Evolutionary conservation across 1,140 invertebrate genomes (phyloP), one percentile per base, ranked within the genome.

Genomic region (Drosophila parabipectinata): DNA sequence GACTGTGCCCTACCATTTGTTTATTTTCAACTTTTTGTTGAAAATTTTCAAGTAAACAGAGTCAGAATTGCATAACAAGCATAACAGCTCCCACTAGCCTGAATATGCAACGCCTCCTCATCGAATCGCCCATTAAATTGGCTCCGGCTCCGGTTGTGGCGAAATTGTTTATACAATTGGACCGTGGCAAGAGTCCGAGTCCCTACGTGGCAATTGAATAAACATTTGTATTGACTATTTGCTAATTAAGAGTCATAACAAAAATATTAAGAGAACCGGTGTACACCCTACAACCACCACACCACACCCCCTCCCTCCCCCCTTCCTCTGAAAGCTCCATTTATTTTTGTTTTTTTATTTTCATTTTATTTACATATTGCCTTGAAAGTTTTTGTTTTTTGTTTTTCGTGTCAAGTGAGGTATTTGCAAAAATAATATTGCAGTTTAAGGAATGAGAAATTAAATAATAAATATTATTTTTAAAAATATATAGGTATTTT

Each of bases 211-310:
- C 52, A 76, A 56, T 84, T 83, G 77, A 68, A 56, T 52, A 67
- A 79, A 79, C 74, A 83, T 83, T 85, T 58, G 58, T 64, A 32
- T 47, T 47, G 47, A 54, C 62, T 72, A 80, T 80, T 83, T 83
- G 77, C 74, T 77, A 83, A 83, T 83, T 83, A 80, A 85, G 64
- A 83, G 80, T 68, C 72, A 75, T 48, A 66, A 74, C 53, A 64
- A 64, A 28, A 74, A 74, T 28, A 56, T 32, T 32, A 24, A 64
- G 24, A 37, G 21, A 39, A 28, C 8, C 26, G 14, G 18, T 18
- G 18, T 18, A 18, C 18, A 18, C 28, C 45, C 55, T 18, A 26
- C 48, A 28, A 28, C 26, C 6, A 26, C 26, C 18, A 21, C 21
- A 21, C 21, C 21, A 28, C 26, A 4, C 26, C 26, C 26, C 26